Conservation (phyloP, 2,113 vertebrate genomes). For the Philantomba maxwellii region DNA sequence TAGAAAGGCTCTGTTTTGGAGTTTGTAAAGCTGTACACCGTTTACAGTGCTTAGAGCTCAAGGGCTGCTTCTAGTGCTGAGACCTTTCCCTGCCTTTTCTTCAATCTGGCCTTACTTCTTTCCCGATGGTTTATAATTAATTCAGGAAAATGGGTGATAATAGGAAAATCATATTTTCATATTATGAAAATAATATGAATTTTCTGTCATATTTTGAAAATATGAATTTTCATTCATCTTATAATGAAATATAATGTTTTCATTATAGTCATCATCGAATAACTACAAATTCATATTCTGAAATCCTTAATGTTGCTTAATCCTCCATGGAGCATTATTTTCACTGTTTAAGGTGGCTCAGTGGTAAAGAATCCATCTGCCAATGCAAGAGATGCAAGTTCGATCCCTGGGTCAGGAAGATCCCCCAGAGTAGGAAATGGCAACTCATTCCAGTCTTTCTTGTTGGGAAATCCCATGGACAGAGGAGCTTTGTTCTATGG, state of each 20-base stretch:
- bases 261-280: background rate
- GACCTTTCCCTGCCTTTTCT: background rate
- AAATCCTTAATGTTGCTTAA: background rate
- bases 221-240: background rate
- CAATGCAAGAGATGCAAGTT: background rate
- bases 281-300: background rate
- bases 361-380: background rate
- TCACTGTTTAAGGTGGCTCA: background rate
- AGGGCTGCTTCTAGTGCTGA: background rate
- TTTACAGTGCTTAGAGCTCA: background rate
- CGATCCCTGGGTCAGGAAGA: background rate
- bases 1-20: background rate
- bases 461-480: background rate
- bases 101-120: background rate
- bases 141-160: background rate
- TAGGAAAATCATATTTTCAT: background rate
- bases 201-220: background rate
- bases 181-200: background rate
- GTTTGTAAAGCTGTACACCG: background rate
- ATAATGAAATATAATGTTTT: background rate
- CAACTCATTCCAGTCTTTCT: background rate
- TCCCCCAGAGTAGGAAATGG: background rate
- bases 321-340: background rate
- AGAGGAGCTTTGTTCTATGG: background rate
- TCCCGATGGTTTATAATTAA: background rate